These are phyloP conservation scores for Centropus bengalensis DNA, from an alignment of 2,113 vertebrate species.

Conservation along the genomic window DNA sequence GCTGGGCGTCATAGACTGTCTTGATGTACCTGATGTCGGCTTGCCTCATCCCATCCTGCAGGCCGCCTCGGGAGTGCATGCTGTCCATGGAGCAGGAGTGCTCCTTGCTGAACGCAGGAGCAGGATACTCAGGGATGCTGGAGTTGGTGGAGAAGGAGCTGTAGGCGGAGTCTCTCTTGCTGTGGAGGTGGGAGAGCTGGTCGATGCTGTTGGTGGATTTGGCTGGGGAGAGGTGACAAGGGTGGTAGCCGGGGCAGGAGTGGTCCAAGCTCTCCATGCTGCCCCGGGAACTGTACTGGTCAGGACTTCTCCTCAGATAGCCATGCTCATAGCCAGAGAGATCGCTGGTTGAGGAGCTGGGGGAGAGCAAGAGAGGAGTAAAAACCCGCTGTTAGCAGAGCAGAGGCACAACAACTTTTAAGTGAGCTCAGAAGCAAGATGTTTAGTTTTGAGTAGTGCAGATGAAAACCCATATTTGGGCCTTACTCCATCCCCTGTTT, in stretches of 20 bases:
- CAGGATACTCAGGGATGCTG: conserved; percentile 89
- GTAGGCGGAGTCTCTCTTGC: conserved; percentile 95
- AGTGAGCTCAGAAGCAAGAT: conserved; percentile 70
- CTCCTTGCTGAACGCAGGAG: conserved; percentile 77
- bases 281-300: conserved; percentile 93
- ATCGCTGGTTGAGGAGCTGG: conserved; percentile 90
- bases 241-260: conserved; percentile 81
- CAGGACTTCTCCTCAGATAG: conserved; percentile 90
- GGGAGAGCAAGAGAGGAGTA: conserved; percentile 30
- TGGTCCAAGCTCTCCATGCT: conserved; percentile 97
- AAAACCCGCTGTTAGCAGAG: conserved; percentile 28
- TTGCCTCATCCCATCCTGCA: conserved; percentile 82
- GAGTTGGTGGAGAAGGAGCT: conserved; percentile 96
- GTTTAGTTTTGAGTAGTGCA: conserved; percentile 73
- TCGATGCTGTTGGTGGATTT: conserved; percentile 96
- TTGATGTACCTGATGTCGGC: conserved; percentile 87
- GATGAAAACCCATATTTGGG: conserved; percentile 78
- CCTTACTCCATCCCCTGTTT: conserved; percentile 58
- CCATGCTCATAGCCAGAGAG: conserved; percentile 86
- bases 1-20: conserved; percentile 82
- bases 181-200: conserved; percentile 88
- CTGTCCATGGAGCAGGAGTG: conserved; percentile 83
- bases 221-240: conserved; percentile 88
- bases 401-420: conserved; percentile 63
- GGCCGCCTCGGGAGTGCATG: conserved; percentile 64